Conservation (phyloP, 1,140 invertebrate species). For the Drosophila hydei region DNA sequence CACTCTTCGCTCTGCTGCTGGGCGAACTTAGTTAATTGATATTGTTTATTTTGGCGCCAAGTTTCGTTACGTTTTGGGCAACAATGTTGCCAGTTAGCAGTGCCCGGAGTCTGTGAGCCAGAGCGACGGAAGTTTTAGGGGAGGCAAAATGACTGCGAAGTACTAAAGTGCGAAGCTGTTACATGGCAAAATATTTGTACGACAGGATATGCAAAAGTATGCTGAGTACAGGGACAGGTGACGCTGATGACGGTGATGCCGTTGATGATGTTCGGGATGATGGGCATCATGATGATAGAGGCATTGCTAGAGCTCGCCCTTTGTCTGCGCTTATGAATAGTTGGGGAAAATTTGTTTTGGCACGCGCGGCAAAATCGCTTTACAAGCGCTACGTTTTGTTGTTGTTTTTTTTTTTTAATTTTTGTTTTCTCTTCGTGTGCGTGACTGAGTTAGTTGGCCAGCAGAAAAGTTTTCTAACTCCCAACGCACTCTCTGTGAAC, state of each 20-base stretch:
- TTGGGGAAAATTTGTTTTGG: slow-evolving; percentile 63
- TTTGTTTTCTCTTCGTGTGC: slow-evolving; percentile 21
- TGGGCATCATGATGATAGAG: slow-evolving; percentile 26
- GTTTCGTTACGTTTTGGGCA: slow-evolving; percentile 34
- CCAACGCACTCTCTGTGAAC: not conserved
- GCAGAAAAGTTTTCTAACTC: slow-evolving; percentile 10
- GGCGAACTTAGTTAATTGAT: slow-evolving; percentile 28
- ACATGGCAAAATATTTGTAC: slow-evolving; percentile 77
- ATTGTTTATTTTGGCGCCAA: slow-evolving; percentile 66
- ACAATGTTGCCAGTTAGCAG: slow-evolving; percentile 60
- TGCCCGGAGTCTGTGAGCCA: no score
- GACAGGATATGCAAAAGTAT: slow-evolving; percentile 78
- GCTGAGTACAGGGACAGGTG: slow-evolving; percentile 38
- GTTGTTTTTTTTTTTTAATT: slow-evolving; percentile 15
- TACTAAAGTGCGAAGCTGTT: slow-evolving; percentile 60
- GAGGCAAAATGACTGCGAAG: no score
- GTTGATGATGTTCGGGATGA: slow-evolving; percentile 34
- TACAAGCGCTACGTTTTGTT: slow-evolving; percentile 42
- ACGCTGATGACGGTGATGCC: slow-evolving; percentile 40
- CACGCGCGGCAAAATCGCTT: slow-evolving; percentile 66
- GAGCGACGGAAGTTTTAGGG: no score
- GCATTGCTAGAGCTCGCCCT: slow-evolving; percentile 40
- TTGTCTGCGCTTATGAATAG: slow-evolving; percentile 50
- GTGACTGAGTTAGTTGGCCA: slow-evolving; percentile 38
- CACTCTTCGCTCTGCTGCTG: not conserved